These are phyloP conservation scores for Lepilemur ruficaudatus DNA, from an alignment of 2,797 vertebrate species.

Conservation along the genomic window DNA sequence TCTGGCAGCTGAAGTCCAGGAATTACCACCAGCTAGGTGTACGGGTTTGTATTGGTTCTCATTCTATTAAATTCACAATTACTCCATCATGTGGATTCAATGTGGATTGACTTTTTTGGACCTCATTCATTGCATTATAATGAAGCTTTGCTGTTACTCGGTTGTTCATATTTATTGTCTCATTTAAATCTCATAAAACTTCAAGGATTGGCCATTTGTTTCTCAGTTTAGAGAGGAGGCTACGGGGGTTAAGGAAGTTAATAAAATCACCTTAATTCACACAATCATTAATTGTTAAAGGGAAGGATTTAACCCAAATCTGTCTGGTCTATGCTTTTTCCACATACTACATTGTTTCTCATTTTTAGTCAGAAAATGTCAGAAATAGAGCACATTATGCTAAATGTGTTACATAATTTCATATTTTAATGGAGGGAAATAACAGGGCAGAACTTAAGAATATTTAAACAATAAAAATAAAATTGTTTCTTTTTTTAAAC, in stretches of 20 bases:
- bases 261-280: not conserved
- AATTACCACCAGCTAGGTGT: not conserved
- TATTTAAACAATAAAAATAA: conserved; percentile 35
- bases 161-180: not conserved
- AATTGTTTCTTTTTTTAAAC: conserved; percentile 17
- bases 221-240: not conserved
- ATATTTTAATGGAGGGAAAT: conserved; percentile 37
- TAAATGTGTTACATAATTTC: conserved; percentile 25
- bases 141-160: not conserved
- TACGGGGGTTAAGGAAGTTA: not conserved
- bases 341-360: not conserved
- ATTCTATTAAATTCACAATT: not conserved
- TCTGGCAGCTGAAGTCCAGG: not conserved
- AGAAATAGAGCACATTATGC: conserved; percentile 12
- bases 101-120: not conserved
- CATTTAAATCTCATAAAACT: not conserved
- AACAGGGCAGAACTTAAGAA: not conserved
- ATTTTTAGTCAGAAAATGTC: conserved; percentile 11
- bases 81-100: not conserved
- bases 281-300: not conserved
- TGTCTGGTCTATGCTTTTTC: not conserved
- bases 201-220: not conserved
- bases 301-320: conserved; percentile 6
- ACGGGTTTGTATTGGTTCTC: not conserved
- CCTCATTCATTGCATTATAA: not conserved